Conservation (phyloP, 2,888 invertebrate genomes). For the Synergus itoensis region DNA sequence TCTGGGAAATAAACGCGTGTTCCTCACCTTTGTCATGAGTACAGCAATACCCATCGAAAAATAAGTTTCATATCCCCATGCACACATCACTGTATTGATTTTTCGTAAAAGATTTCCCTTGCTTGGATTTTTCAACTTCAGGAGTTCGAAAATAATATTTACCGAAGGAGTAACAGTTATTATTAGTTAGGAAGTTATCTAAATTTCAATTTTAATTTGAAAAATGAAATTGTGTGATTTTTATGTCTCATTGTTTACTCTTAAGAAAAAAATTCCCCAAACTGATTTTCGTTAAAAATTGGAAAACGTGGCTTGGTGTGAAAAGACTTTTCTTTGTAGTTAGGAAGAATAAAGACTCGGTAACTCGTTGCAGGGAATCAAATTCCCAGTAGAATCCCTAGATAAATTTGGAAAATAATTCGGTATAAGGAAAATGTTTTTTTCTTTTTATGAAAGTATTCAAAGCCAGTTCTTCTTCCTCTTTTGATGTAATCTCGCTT, state of each 20-base stretch:
- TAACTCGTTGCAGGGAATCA: constrained; percentile 3
- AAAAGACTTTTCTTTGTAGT: constrained; percentile 25
- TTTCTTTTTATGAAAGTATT: too few relatives aligned
- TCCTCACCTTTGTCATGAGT: constrained; percentile 43
- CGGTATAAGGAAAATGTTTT: too few relatives aligned
- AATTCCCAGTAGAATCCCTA: constrained; percentile 24
- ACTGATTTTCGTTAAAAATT: neutral
- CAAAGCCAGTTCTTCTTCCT: too few relatives aligned
- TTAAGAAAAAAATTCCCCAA: too few relatives aligned
- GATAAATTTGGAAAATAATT: too few relatives aligned
- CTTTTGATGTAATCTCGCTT: too few relatives aligned
- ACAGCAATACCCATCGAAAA: neutral
- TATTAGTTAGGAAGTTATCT: too few relatives aligned
- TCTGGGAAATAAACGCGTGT: constrained; percentile 46
- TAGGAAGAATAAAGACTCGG: neutral
- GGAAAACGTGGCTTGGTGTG: neutral
- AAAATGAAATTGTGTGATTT: too few relatives aligned
- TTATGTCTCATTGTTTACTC: too few relatives aligned
- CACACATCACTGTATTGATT: constrained; percentile 2
- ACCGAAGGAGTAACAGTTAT: neutral
- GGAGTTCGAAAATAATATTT: neutral
- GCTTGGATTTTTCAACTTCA: neutral
- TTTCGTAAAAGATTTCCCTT: neutral
- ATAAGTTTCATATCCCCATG: neutral
- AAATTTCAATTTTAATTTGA: too few relatives aligned